These are phyloP conservation scores for Pogonocherus hispidulus DNA, from an alignment of 2,888 invertebrate genomes.

Conservation along the genomic window DNA sequence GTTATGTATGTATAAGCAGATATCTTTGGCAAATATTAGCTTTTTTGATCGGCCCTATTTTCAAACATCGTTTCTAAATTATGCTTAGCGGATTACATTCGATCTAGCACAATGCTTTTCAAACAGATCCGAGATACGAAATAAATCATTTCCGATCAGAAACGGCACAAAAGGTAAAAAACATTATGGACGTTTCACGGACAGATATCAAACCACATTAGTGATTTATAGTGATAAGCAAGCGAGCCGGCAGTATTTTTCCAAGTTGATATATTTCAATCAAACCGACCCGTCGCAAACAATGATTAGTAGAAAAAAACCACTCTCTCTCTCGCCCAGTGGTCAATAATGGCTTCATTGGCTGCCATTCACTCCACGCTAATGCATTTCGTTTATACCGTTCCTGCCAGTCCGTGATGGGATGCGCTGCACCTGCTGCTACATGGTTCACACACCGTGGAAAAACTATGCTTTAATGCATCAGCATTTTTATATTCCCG, in stretches of 20 bases:
- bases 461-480: conserved; percentile 29
- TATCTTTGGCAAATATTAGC: too few relatives aligned
- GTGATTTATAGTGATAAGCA: conserved; percentile 65
- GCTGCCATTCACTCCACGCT: conserved; percentile 63
- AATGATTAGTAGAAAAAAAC: conserved; percentile 66
- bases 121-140: conserved; percentile 56
- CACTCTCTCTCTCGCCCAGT: conserved; percentile 59
- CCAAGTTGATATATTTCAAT: conserved; percentile 67
- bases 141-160: conserved; percentile 60
- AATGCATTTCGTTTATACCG: conserved; percentile 62
- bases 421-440: conserved; percentile 52
- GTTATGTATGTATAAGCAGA: too few relatives aligned
- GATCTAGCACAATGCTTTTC: conserved; percentile 39
- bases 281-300: conserved; percentile 66
- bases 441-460: conserved; percentile 38
- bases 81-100: conserved; percentile 37
- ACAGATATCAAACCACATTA: conserved; percentile 60
- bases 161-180: conserved; percentile 57
- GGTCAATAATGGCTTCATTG: conserved; percentile 67
- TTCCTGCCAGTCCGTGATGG: conserved; percentile 34
- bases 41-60: neutral
- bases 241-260: conserved; percentile 61
- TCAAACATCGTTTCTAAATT: neutral
- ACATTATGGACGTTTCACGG: conserved; percentile 58
- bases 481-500: conserved; percentile 14